Percentiles rank a stretch among this genome's conserved stretches.
phyloP scores from a whole-genome alignment of 1,140 invertebrate species.

The Sinella curviseta region DNA sequence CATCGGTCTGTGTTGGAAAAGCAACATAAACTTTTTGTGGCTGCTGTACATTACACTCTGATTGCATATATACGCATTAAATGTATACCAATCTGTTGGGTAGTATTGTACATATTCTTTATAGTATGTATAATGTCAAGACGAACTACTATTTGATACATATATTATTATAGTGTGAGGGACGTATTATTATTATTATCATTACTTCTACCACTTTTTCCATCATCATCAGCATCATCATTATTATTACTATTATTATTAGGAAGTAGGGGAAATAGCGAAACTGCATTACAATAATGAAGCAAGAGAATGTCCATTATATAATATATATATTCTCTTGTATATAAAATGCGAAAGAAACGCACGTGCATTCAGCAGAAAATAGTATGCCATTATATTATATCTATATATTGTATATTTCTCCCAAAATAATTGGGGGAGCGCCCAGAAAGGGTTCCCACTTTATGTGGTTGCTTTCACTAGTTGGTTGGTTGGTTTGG shows the following conservation, averaged over 20 bases:
- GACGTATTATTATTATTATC: neutral
- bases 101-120: too few species aligned
- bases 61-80: neutral
- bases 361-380: neutral
- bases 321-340: neutral
- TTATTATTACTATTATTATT: conserved; percentile 26
- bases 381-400: neutral
- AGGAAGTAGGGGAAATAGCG: conserved; percentile 16
- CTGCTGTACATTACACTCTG: neutral
- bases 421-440: conserved; percentile 16
- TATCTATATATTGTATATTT: conserved; percentile 13
- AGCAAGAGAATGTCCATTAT: conserved; percentile 14
- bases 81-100: too few species aligned
- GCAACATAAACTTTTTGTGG: neutral
- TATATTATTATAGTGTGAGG: neutral
- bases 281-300: conserved; percentile 22
- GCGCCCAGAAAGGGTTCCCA: conserved; percentile 20
- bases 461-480: conserved; percentile 11
- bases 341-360: neutral
- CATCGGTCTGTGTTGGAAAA: neutral
- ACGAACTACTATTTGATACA: neutral
- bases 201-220: conserved; percentile 19
- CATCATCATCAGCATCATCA: conserved; percentile 25
- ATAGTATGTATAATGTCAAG: neutral
- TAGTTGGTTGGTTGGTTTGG: conserved; percentile 15